Base-by-base conservation (phyloP, 2,113 vertebrate genomes). In the Scartelaos histophorus region DNA sequence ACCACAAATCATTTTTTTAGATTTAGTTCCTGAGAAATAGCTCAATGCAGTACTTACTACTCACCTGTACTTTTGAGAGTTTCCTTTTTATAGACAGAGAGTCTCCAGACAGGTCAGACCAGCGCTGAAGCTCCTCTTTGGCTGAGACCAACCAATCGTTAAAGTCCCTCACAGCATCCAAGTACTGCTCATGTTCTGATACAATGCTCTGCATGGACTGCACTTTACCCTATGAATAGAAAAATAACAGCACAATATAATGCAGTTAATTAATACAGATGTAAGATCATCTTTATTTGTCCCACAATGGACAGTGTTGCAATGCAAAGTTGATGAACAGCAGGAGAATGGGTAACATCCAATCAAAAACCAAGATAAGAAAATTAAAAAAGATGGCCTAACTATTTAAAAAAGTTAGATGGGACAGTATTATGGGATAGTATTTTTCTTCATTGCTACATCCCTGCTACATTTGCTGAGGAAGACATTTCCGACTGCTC, bases 91-190 rank as follows among this genome's bases (percentile, higher is more conserved):
- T 84, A 13, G 95, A 91, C n/a, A 89, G 22, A 0, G 94, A 92
- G 74, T 99, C 96, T 83, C 96, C 97, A 21, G 96, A 96, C 66
- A 94, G 73, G 77, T 99, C 98, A 0, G 95, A 96, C 98, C 98
- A 99, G 64, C 98, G 95, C 57, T 98, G 96, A 22, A 99, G 94
- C 73, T 99, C 98, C 87, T 99, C 98, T 83, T 97, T 98, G 11
- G 96, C 98, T 9, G 95, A 98, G 61, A 96, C 92, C 66, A 99
- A 95, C 97, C 98, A 99, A 75, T 98, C 97, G 0, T 95, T 95
- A 87, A 98, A 95, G 78, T 98, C 98, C 84, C 97, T 95, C 24
- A 99, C 94, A 1, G 97, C 94, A 45, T 97, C 96, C 1, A 97
- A 80, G 45, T 98, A 99, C 76, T 96, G 91, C 72, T 97, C 93